These are phyloP conservation scores for Lasioglossum calceatum DNA, from an alignment of 2,888 invertebrate species.

Conservation along the genomic window DNA sequence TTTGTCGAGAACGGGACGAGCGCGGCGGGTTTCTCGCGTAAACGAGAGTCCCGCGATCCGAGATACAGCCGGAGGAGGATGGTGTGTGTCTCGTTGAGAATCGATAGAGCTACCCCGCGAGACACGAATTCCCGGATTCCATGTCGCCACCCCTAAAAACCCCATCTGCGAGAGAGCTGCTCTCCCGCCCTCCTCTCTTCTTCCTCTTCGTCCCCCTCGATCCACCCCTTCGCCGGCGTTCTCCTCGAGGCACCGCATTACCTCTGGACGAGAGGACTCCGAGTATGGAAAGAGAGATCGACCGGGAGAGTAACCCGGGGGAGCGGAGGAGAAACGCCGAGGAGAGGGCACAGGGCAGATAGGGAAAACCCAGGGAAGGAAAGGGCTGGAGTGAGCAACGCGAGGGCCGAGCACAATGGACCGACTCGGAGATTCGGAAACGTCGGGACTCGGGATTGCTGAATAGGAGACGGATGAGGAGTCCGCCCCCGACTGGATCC, in stretches of 20 bases:
- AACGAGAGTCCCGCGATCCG: constrained; percentile 61
- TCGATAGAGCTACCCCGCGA: constrained; percentile 79
- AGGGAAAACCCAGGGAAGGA: constrained; percentile 40
- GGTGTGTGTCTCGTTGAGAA: constrained; percentile 79
- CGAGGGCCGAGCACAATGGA: constrained; percentile 76
- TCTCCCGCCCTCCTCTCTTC: constrained; percentile 36
- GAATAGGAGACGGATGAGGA: constrained; percentile 83
- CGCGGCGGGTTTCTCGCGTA: constrained; percentile 39
- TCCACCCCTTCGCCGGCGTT: constrained; percentile 61
- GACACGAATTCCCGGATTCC: constrained; percentile 79
- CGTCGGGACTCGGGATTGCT: constrained; percentile 78
- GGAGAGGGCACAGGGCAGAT: constrained; percentile 51
- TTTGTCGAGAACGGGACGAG: constrained; percentile 30
- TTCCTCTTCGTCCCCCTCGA: constrained; percentile 56
- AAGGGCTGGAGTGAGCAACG: constrained; percentile 59
- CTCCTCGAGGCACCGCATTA: constrained; percentile 70
- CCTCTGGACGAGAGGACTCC: constrained; percentile 72
- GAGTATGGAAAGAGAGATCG: constrained; percentile 66
- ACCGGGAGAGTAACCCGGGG: constrained; percentile 27
- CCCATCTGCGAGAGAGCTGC: constrained; percentile 71
- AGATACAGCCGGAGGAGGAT: constrained; percentile 69
- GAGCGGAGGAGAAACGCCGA: constrained; percentile 39
- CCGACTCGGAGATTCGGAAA: constrained; percentile 81
- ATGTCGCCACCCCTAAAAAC: constrained; percentile 77
- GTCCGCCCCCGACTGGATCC: constrained; percentile 76